A percentile compares a stretch with the other conserved stretches of the same genome.
phyloP scores from a whole-genome alignment of 1,140 invertebrate species.

The Drosophila funebris region DNA sequence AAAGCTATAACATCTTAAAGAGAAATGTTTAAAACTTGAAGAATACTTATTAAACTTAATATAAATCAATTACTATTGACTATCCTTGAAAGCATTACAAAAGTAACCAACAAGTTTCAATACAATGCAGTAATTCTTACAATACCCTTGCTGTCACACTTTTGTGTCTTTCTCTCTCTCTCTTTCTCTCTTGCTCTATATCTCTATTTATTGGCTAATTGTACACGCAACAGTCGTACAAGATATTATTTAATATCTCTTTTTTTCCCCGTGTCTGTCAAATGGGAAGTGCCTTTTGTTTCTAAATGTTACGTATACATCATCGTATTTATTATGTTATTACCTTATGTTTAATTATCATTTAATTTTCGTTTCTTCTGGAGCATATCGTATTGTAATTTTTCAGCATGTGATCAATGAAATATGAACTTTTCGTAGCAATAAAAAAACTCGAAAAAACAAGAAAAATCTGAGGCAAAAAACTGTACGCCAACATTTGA shows the following conservation, averaged over 20 bases:
- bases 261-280: not conserved
- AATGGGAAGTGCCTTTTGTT: conserved; percentile 52
- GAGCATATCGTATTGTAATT: conserved; percentile 73
- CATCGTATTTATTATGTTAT: conserved; percentile 3
- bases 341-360: conserved; percentile 31
- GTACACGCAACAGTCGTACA: too few species aligned
- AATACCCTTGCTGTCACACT: conserved; percentile 1
- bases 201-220: too few species aligned
- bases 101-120: conserved; percentile 29
- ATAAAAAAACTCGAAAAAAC: conserved; percentile 40
- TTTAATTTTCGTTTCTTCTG: conserved; percentile 36
- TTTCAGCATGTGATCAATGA: conserved; percentile 80
- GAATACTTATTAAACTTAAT: not conserved
- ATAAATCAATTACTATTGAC: not conserved
- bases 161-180: not conserved
- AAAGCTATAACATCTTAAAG: not conserved
- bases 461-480: conserved; percentile 41
- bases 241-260: not conserved
- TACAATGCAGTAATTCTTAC: conserved; percentile 53
- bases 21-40: conserved; percentile 5
- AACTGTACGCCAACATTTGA: conserved; percentile 27
- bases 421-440: conserved; percentile 68
- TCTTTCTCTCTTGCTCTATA: too few species aligned
- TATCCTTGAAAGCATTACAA: conserved; percentile 61
- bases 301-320: conserved; percentile 33